Base-by-base conservation (phyloP, 2,888 invertebrate genomes). In the Diarsia dahlii region DNA sequence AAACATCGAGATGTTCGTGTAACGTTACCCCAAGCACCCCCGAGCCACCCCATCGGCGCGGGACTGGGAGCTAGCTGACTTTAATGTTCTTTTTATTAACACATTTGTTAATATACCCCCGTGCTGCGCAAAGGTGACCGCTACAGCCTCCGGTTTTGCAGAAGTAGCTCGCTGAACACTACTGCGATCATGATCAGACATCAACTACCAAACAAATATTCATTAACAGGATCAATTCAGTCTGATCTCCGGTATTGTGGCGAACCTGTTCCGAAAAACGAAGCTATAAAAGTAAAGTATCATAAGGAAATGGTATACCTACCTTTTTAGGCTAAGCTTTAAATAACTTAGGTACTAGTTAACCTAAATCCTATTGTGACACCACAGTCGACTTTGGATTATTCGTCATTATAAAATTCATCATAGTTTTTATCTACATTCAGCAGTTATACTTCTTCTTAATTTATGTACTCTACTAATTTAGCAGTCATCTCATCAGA, bases 1-100 rank as follows among this genome's bases (percentile, higher is more conserved):
- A 76, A 76, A 84, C 84, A 85, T 20, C 58, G 71, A 23, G 62
- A 72, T 54, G 50, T 62, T n/a, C 34, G 58, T 58, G 28, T 39
- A 8, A 34, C 18, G 60, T 60, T 34, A 56, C 34, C 28, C 58
- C 28, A 12, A 12, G 12, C 48, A 48, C 48, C 28, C 65, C 62
- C 63, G 20, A 45, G 65, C 13, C 46, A 12, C 46, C 50, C 69
- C 48, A 10, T 15, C n/a, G 12, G 28, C 13, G 34, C 0, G 20
- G 45, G 54, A 20, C 34, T 0, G 20, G 34, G 54, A 13, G 50
- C 46, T 39, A 13, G 78, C 23, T 45, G 64, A 15, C 56, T 46
- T 20, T 66, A 9, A 68, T 34, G 34, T 64, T 13, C 9, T 46
- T 15, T 65, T 45, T 74, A 46, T 50, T 10, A 23, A 60, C 56